Conservation (phyloP, 2,888 invertebrate genomes). For the Quadriops clusia region DNA sequence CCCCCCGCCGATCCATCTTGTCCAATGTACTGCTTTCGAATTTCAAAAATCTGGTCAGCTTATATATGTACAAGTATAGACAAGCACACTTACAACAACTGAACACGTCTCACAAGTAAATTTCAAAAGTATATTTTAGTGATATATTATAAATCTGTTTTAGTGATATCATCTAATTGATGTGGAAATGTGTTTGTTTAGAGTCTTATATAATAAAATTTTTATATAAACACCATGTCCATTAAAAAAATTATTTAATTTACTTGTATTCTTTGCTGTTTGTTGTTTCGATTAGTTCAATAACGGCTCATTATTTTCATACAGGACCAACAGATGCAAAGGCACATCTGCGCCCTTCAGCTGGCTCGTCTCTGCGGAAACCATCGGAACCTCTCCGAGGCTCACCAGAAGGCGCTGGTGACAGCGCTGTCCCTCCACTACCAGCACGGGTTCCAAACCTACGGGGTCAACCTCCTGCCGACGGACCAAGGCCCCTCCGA, state of each 20-base stretch:
- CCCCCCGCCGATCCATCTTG: too few relatives aligned
- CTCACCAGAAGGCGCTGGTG: conserved; percentile 47
- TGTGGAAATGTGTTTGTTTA: conserved; percentile 1
- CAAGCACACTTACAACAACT: too few relatives aligned
- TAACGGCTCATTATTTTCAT: conserved; percentile 17
- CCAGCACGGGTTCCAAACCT: conserved; percentile 45
- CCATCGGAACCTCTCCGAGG: conserved; percentile 44
- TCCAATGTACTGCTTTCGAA: too few relatives aligned
- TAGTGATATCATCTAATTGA: too few relatives aligned
- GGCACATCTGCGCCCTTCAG: conserved; percentile 68
- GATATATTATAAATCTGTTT: too few relatives aligned
- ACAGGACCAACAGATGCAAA: conserved; percentile 64
- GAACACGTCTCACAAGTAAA: too few relatives aligned
- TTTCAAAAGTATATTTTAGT: too few relatives aligned
- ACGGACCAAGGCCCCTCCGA: conserved; percentile 69
- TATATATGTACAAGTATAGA: too few relatives aligned
- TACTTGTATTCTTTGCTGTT: conserved; percentile 1
- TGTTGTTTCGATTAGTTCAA: neutral
- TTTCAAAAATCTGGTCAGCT: too few relatives aligned
- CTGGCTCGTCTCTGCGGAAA: conserved; percentile 61
- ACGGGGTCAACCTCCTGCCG: conserved; percentile 45
- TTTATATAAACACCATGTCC: too few relatives aligned
- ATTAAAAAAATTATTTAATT: too few relatives aligned
- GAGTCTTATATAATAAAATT: conserved; percentile 1
- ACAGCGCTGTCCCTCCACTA: conserved; percentile 53